Evolutionary conservation across 2,888 invertebrate species (phyloP), one percentile per base, ranked within the genome.

Genomic region (Hydriomena furcata): DNA sequence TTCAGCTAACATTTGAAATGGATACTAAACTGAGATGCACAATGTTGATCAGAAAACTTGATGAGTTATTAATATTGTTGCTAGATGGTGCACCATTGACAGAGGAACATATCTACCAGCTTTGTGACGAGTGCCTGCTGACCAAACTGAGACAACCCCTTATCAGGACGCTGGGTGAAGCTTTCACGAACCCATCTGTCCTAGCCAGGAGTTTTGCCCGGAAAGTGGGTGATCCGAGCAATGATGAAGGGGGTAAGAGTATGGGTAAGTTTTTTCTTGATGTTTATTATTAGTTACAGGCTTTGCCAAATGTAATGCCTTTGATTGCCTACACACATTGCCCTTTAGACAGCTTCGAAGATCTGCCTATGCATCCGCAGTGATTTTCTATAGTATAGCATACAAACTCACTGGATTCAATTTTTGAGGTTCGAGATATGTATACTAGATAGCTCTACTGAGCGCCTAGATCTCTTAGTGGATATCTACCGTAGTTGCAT

Each of bases 111-210:
- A 88, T 98, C 42, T 91, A 93, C 68, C 92, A 94, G 60, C 91
- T 97, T 52, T 94, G 97, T 63, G 93, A 94, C 58, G 93, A 93
- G 64, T 97, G 97, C 73, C 91, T 94, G 68, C 85, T 92, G 54
- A 92, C 91, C 30, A 91, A 94, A 58, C 91, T 92, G 46, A 95
- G 94, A 70, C 93, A 95, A 34, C 92, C 93, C 6, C 84, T 98
- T 32, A 94, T 95, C 55, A 91, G 95, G 46, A 94, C 95, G 7
- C 80, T 98, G 23, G 95, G 95, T 0, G 94, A 95, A 76, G 94
- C 97, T 0, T 98, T 95, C 80, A 92, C 92, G 54, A 91, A 91
- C 48, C 91, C 91, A 0, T 66, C 79, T 2, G 78, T 94, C 53
- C 82, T 98, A 41, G 93, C 95, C 36, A 91, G 93, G 65, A 96